Percentiles rank a stretch among this genome's conserved stretches.
phyloP scores from a whole-genome alignment of 2,797 vertebrate species.

The Iguana delicatissima region DNA sequence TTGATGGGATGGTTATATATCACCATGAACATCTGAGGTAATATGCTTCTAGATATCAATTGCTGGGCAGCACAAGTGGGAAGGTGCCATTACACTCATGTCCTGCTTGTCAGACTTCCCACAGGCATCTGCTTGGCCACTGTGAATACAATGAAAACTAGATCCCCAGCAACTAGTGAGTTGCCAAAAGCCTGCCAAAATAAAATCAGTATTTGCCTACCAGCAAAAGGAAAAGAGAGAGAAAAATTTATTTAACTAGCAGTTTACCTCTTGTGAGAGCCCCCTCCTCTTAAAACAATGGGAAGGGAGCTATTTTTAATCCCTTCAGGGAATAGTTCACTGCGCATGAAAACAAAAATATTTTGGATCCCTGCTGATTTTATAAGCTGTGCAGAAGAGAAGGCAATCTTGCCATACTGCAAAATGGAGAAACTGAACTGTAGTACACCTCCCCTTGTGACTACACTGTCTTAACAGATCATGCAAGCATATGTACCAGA shows the following conservation, averaged over 20 bases:
- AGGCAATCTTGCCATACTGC: slow-evolving; percentile 35
- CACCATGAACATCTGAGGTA: too few species aligned
- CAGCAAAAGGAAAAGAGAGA: too few species aligned
- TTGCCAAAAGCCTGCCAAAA: too few species aligned
- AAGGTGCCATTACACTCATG: too few species aligned
- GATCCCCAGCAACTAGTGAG: too few species aligned
- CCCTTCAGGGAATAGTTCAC: not conserved
- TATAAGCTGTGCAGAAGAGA: slow-evolving; percentile 36
- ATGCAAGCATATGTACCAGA: not conserved
- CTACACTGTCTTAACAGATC: not conserved
- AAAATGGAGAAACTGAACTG: not conserved
- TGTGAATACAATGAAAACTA: too few species aligned
- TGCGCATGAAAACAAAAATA: slow-evolving; percentile 52
- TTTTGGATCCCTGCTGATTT: slow-evolving; percentile 57
- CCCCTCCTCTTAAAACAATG: slow-evolving; percentile 53
- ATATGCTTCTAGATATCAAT: too few species aligned
- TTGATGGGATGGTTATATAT: too few species aligned
- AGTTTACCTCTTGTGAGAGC: slow-evolving; percentile 53
- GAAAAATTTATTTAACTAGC: slow-evolving; percentile 36
- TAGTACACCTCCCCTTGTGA: slow-evolving; percentile 10
- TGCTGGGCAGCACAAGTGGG: too few species aligned
- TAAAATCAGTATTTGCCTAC: too few species aligned
- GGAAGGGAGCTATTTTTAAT: slow-evolving; percentile 58
- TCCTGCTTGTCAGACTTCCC: too few species aligned
- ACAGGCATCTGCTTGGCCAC: too few species aligned